These are phyloP conservation scores for Lottia gigantea DNA, from an alignment of 2,888 invertebrate species.

Conservation along the genomic window DNA sequence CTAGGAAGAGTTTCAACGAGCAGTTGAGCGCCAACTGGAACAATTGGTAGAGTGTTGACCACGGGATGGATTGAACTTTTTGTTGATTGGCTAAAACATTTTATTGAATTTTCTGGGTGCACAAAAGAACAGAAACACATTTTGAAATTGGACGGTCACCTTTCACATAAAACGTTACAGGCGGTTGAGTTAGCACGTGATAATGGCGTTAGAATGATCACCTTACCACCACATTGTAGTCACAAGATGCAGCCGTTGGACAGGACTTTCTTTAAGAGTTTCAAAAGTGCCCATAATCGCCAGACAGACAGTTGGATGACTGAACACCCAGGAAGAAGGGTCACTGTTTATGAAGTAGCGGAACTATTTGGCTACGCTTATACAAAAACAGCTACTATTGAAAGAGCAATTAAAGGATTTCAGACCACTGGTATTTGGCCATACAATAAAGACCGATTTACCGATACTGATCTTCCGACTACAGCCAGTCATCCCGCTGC, in stretches of 20 bases:
- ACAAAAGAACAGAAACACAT: slow-evolving; percentile 46
- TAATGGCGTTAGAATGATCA: slow-evolving; percentile 59
- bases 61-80: slow-evolving; percentile 55
- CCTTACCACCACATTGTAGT: slow-evolving; percentile 63
- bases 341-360: slow-evolving; percentile 33
- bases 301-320: slow-evolving; percentile 30
- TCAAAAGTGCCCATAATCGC: slow-evolving; percentile 38
- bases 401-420: slow-evolving; percentile 18
- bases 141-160: slow-evolving; percentile 63
- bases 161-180: slow-evolving; percentile 45
- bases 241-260: slow-evolving; percentile 52
- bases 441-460: background rate
- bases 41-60: slow-evolving; percentile 30
- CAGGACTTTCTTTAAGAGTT: slow-evolving; percentile 37
- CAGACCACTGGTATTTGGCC: slow-evolving; percentile 18
- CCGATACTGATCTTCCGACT: background rate
- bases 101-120: slow-evolving; percentile 52
- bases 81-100: slow-evolving; percentile 61
- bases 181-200: slow-evolving; percentile 59
- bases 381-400: slow-evolving; percentile 20
- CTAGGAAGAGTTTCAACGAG: slow-evolving; percentile 50
- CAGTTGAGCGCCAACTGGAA: slow-evolving; percentile 43
- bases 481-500: no score
- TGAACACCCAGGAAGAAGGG: slow-evolving; percentile 30
- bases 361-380: slow-evolving; percentile 34